Evolutionary conservation across 1,140 invertebrate genomes (phyloP), one percentile per base, ranked within the genome.

Genomic region (Nixonia krombeini): DNA sequence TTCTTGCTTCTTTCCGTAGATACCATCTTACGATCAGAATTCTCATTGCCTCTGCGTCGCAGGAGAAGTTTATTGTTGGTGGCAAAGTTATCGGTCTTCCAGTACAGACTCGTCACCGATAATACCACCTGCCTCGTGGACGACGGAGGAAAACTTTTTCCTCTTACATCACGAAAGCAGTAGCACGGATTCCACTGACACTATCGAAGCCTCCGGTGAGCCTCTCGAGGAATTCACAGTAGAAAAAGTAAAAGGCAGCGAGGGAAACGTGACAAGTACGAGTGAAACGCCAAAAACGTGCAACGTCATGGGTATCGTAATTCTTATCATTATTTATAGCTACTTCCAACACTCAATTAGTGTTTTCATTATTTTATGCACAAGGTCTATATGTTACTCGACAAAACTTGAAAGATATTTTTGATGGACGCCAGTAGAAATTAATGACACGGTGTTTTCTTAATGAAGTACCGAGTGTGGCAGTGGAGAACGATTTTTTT

Each of bases 11-110:
- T 29, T 12, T 25, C 16, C 23, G 42, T 63, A 86, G 85, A 85
- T 86, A 61, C 76, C 78, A 6, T 78, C 83, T 12, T 69, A 74
- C 35, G 90, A 91, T 77, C 86, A 84, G 13, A 91, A 89, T 76
- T 90, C 90, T 66, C 89, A 91, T 70, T 91, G 90, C 74, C 82
- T 91, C 9, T 91, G 90, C 73, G 86, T 91, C 50, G 90, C 90
- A 56, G 90, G 90, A 6, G 90, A 91, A 74, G 89, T 91, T 81
- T 91, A 91, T 79, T 91, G 90, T 77, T 91, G 90, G 89, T 91
- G 90, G 90, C 89, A 91, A 73, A 87, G 87, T 75, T 90, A 88
- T 80, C 85, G 84, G 13, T 79, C 80, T 74, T 57, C 58, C 9
- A 78, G 65, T 50, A 65, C 66, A 53, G 67, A 73, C 21, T 52